Evolutionary conservation across 2,888 invertebrate genomes (phyloP).

Genomic region (Cosmorhoe ocellata): DNA sequence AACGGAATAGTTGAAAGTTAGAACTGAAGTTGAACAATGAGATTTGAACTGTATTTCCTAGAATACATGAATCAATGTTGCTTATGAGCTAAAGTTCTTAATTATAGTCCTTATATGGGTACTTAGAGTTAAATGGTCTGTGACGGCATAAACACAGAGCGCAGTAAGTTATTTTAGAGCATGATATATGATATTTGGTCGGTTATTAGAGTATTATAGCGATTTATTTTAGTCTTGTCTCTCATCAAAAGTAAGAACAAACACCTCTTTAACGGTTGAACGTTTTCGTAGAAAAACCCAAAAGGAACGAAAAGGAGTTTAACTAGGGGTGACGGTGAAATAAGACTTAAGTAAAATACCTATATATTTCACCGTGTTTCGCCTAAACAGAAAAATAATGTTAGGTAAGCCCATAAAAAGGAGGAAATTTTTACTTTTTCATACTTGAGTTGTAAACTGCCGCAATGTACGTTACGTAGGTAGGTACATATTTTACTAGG

Average conservation of each 20-base stretch:
- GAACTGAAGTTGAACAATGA: conserved; percentile 1
- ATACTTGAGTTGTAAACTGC: too few relatives aligned
- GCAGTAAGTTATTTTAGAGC: conserved; percentile 32
- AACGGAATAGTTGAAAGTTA: conserved; percentile 38
- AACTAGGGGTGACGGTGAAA: too few relatives aligned
- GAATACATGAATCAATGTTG: conserved; percentile 21
- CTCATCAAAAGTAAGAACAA: too few relatives aligned
- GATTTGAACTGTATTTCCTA: conserved; percentile 28
- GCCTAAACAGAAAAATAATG: too few relatives aligned
- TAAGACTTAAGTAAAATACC: too few relatives aligned
- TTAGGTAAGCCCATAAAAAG: too few relatives aligned
- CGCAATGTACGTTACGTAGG: too few relatives aligned
- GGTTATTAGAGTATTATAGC: neutral
- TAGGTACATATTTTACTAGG: neutral
- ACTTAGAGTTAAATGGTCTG: conserved; percentile 42
- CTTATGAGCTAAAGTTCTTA: conserved; percentile 26
- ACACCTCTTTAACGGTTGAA: too few relatives aligned
- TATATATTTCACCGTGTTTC: too few relatives aligned
- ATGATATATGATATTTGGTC: conserved; percentile 32
- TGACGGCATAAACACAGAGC: conserved; percentile 36
- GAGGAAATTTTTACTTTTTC: too few relatives aligned
- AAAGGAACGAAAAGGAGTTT: too few relatives aligned
- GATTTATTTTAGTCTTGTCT: neutral
- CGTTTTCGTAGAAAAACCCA: too few relatives aligned
- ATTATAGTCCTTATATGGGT: conserved; percentile 43